These are phyloP conservation scores for Peromyscus aztecus DNA, from an alignment of 2,797 vertebrate genomes.

Conservation along the genomic window DNA sequence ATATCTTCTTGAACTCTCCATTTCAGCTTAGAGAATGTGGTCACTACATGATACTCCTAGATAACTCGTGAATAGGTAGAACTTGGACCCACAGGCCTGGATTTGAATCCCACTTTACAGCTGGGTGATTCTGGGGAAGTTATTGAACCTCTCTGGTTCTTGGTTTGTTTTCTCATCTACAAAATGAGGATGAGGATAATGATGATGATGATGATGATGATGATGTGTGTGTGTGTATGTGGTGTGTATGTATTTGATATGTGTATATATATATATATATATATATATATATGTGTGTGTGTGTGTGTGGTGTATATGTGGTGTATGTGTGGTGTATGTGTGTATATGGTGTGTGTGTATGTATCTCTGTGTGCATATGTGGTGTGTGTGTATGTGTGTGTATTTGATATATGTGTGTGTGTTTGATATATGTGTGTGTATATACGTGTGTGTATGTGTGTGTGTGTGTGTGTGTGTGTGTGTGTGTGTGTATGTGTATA, in stretches of 20 bases:
- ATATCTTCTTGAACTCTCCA: not conserved
- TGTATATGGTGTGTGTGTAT: not conserved
- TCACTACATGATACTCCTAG: rapidly evolving
- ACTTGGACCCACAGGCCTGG: not conserved
- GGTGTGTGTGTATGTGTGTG: not conserved
- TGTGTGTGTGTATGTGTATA: not conserved
- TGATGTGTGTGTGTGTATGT: not conserved
- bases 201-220: too few relatives aligned
- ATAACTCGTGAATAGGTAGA: not conserved
- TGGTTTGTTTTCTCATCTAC: not conserved
- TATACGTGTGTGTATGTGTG: not conserved
- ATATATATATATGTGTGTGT: not conserved
- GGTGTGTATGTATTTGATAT: not conserved
- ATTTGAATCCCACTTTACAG: not conserved
- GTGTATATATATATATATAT: not conserved
- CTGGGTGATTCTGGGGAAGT: not conserved
- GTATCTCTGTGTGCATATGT: not conserved
- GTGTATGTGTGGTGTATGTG: not conserved
- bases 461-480: not conserved
- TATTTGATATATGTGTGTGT: not conserved
- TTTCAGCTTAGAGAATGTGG: not conserved
- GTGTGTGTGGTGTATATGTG: not conserved
- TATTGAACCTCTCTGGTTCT: not conserved
- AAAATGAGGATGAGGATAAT: not conserved
- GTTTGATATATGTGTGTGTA: too few relatives aligned